These are phyloP conservation scores for Neodiprion pinetum DNA, from an alignment of 1,140 invertebrate species.

Conservation along the genomic window DNA sequence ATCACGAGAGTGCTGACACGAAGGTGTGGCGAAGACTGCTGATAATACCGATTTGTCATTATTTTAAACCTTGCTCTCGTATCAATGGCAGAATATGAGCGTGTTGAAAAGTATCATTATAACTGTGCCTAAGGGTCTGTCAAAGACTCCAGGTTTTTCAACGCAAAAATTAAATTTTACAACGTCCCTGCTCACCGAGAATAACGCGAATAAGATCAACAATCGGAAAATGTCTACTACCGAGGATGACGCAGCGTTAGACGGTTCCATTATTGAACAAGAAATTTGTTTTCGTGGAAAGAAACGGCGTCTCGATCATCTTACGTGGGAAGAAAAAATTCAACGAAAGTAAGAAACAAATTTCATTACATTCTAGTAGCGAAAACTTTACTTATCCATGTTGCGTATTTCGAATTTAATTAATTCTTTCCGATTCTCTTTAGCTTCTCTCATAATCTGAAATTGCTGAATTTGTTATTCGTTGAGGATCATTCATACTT, in stretches of 20 bases:
- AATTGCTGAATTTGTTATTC: no score
- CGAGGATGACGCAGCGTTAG: conserved; percentile 32
- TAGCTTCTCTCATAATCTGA: no score
- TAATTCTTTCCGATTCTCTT: background rate
- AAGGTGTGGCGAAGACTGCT: background rate
- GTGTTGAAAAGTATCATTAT: conserved; percentile 53
- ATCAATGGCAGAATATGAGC: conserved; percentile 51
- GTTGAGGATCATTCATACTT: no score
- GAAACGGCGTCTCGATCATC: conserved; percentile 78
- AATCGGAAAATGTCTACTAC: conserved; percentile 33
- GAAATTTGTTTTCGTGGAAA: conserved; percentile 58
- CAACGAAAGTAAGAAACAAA: conserved; percentile 75
- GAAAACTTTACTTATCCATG: conserved; percentile 11
- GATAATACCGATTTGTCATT: no score
- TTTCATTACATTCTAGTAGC: conserved; percentile 1
- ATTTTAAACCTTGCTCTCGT: background rate
- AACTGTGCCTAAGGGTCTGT: conserved; percentile 51
- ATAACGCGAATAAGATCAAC: conserved; percentile 38
- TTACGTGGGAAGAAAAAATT: conserved; percentile 83
- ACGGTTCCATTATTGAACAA: conserved; percentile 33
- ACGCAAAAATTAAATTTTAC: conserved; percentile 45
- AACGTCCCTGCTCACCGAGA: conserved; percentile 44
- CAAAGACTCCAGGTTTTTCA: conserved; percentile 31
- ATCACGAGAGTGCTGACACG: background rate
- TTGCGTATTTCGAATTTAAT: conserved; percentile 9